phyloP scores from a whole-genome alignment of 2,888 invertebrate species.

The Meta bourneti region DNA sequence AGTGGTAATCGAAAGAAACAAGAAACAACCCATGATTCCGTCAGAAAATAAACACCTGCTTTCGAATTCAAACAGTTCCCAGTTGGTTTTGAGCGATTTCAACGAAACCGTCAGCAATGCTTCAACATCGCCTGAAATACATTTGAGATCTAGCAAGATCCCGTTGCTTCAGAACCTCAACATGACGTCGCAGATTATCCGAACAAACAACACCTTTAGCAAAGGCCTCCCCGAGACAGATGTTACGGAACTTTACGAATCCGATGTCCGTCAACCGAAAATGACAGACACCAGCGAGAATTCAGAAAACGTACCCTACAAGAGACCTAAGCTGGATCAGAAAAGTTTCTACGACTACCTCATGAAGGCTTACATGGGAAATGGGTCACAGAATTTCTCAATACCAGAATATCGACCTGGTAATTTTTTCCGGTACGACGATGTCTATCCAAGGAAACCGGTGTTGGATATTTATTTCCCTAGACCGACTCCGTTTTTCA shows the following conservation, averaged over 20 bases:
- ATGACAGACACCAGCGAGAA: constrained; percentile 32
- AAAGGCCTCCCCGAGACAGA: not conserved
- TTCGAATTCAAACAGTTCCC: no score
- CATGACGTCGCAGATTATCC: not conserved
- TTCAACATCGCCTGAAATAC: no score
- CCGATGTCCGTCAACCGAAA: constrained; percentile 22
- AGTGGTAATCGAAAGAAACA: no score
- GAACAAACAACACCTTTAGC: not conserved
- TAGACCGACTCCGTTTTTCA: constrained; percentile 18
- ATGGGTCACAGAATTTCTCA: constrained; percentile 6
- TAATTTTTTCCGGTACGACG: constrained; percentile 44
- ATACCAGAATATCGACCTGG: constrained; percentile 57
- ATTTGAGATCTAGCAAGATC: not conserved
- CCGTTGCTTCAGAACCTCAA: not conserved
- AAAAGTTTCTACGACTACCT: constrained; percentile 64
- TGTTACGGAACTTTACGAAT: not conserved
- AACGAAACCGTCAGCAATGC: no score
- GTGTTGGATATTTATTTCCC: constrained; percentile 35
- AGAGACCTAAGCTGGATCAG: constrained; percentile 51
- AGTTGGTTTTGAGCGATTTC: no score
- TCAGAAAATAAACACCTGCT: no score
- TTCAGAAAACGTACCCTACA: constrained; percentile 30
- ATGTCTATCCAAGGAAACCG: constrained; percentile 45
- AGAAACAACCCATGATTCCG: no score
- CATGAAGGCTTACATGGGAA: constrained; percentile 24